Base-by-base conservation (phyloP, 2,113 vertebrate species). In the Edolisoma coerulescens region DNA sequence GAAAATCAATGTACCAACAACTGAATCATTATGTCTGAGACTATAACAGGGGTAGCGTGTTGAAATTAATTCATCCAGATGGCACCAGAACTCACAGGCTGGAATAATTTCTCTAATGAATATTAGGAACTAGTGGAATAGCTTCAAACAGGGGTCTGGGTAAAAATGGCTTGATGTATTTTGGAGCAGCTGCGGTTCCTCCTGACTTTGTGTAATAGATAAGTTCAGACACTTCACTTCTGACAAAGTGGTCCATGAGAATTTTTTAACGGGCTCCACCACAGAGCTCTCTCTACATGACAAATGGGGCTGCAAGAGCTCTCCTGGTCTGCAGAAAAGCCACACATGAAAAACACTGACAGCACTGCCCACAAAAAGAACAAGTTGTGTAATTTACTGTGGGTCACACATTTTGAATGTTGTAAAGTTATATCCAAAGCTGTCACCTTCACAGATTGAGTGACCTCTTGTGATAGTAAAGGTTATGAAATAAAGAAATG, bases 401-500 rank as follows among this genome's bases (percentile, higher is more conserved):
- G 63, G 78, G 63, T 93, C 56, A 73, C 90, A 61, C 59, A 44
- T 85, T 91, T 45, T 73, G 83, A 80, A 80, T 69, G 53, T 35
- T 84, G 52, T 27, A 42, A 93, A 84, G 85, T 90, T 94, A 54
- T 86, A 90, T 74, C 68, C 53, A 67, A 68, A 93, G 76, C 76
- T 94, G 88, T 88, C 95, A 97, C 59, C 68, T 77, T 70, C 93
- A 41, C 45, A 75, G 83, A 93, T 41, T 84, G 88, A 93, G 49
- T 84, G 87, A 85, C 74, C 74, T 84, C 81, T 41, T 85, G 70
- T 3, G 16, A 93, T 73, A 67, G 79, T 44, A 89, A 67, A 95
- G 73, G 86, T 93, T 94, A 85, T 67, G 68, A 84, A 94, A 94
- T 74, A 95, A 91, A 80, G 63, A 84, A 92, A 88, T 37, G 18